These are phyloP conservation scores for Ellobius talpinus DNA, from an alignment of 2,113 vertebrate species.

Conservation along the genomic window DNA sequence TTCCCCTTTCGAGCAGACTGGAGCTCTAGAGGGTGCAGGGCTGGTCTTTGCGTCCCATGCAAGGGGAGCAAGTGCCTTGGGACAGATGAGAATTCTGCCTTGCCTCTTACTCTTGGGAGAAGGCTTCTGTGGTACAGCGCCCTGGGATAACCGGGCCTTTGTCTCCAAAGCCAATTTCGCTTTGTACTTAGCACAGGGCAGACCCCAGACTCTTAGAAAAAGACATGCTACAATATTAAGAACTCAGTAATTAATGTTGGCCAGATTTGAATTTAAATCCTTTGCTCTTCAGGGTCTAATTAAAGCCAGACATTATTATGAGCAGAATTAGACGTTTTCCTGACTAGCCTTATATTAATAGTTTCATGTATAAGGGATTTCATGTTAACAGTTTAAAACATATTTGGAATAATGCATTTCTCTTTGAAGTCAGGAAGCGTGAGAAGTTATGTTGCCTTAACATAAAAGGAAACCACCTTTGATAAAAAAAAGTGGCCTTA, in stretches of 20 bases:
- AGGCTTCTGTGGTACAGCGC: background rate
- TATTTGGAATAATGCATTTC: conserved; percentile 68
- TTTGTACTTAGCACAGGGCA: conserved; percentile 68
- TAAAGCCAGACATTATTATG: conserved; percentile 88
- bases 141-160: conserved; percentile 38
- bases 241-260: conserved; percentile 88
- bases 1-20: background rate
- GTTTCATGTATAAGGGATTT: conserved; percentile 78
- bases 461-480: conserved; percentile 81
- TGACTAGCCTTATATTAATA: conserved; percentile 85
- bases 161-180: conserved; percentile 66
- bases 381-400: conserved; percentile 72
- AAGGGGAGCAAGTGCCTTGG: background rate
- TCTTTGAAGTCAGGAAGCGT: conserved; percentile 73
- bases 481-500: conserved; percentile 60
- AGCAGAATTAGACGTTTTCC: conserved; percentile 85
- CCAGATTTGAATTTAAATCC: conserved; percentile 90
- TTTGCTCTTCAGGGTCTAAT: conserved; percentile 89
- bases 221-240: conserved; percentile 84
- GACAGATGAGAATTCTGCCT: background rate
- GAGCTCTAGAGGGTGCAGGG: background rate
- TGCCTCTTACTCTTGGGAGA: background rate
- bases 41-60: background rate
- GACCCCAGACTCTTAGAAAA: conserved; percentile 83
- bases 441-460: conserved; percentile 78